These are phyloP conservation scores for Psix sp. DNA, from an alignment of 1,140 invertebrate species.

Conservation along the genomic window DNA sequence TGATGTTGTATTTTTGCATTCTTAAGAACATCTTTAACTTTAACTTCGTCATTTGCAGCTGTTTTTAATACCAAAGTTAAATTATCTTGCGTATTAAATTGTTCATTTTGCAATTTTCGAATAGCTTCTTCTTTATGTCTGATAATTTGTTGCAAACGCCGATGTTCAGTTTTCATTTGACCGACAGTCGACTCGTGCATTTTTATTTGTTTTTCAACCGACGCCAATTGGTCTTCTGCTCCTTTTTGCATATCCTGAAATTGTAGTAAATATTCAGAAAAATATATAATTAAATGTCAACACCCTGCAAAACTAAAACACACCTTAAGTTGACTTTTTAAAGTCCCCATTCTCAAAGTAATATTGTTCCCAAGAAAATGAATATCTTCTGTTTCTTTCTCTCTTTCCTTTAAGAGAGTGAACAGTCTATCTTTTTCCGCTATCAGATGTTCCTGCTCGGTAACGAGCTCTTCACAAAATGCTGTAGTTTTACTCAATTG, in stretches of 20 bases:
- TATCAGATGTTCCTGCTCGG: constrained; percentile 77
- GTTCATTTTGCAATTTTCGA: constrained; percentile 71
- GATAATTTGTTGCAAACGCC: constrained; percentile 74
- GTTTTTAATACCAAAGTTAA: constrained; percentile 73
- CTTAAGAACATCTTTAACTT: constrained; percentile 65
- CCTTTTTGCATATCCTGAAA: constrained; percentile 78
- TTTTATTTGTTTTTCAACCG: constrained; percentile 77
- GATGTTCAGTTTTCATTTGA: constrained; percentile 76
- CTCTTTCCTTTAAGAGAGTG: constrained; percentile 72
- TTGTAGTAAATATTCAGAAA: too few species aligned
- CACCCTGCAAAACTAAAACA: too few species aligned
- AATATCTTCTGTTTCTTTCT: constrained; percentile 77
- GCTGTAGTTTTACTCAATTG: constrained; percentile 78
- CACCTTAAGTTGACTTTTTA: constrained; percentile 78
- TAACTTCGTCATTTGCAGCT: constrained; percentile 66
- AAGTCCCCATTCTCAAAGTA: constrained; percentile 74
- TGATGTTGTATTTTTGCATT: constrained; percentile 58
- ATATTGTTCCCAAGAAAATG: constrained; percentile 76
- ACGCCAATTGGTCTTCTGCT: constrained; percentile 76
- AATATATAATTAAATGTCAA: constrained; percentile 27
- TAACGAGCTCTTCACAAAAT: constrained; percentile 78
- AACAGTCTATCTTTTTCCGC: constrained; percentile 77
- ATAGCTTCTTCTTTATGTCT: constrained; percentile 76
- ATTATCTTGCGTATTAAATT: constrained; percentile 68
- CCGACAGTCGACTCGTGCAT: constrained; percentile 75